phyloP scores from a whole-genome alignment of 1,140 invertebrate genomes.

The Drosophila obscura region DNA sequence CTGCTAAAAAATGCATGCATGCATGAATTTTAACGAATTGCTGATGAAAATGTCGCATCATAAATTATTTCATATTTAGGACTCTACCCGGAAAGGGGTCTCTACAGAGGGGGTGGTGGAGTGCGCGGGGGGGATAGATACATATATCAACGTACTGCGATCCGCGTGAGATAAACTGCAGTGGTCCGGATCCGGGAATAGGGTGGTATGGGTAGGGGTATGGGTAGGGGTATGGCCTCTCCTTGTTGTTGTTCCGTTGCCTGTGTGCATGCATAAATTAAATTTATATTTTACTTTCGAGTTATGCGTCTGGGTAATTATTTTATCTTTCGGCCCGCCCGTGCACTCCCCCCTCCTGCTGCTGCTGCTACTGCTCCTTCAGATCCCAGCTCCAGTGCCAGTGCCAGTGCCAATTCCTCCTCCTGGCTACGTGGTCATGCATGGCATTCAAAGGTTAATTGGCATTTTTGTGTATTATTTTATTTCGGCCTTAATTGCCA shows the following conservation, averaged over 20 bases:
- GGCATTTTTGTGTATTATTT: constrained; percentile 71
- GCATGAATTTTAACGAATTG: constrained; percentile 83
- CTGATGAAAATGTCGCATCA: constrained; percentile 83
- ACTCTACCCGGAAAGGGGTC: constrained; percentile 18
- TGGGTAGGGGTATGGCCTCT: constrained; percentile 9
- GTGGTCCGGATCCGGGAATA: constrained; percentile 25
- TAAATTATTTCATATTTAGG: constrained; percentile 83
- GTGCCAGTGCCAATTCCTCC: neutral
- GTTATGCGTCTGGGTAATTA: constrained; percentile 82
- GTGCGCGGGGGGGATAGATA: constrained; percentile 13
- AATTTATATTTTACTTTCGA: constrained; percentile 80
- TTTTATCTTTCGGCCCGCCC: constrained; percentile 62
- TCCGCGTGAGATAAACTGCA: constrained; percentile 78
- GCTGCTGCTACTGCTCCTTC: neutral
- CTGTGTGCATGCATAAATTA: constrained; percentile 77
- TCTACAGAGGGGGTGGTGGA: no score
- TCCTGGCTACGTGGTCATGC: constrained; percentile 67
- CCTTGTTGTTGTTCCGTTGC: neutral
- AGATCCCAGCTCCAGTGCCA: neutral
- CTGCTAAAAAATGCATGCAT: constrained; percentile 77
- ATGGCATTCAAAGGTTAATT: constrained; percentile 82
- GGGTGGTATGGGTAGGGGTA: neutral
- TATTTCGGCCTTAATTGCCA: constrained; percentile 74
- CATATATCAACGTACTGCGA: constrained; percentile 33
- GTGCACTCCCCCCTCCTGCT: constrained; percentile 3